phyloP scores from a whole-genome alignment of 1,140 invertebrate genomes.

The Drosophila prosaltans region DNA sequence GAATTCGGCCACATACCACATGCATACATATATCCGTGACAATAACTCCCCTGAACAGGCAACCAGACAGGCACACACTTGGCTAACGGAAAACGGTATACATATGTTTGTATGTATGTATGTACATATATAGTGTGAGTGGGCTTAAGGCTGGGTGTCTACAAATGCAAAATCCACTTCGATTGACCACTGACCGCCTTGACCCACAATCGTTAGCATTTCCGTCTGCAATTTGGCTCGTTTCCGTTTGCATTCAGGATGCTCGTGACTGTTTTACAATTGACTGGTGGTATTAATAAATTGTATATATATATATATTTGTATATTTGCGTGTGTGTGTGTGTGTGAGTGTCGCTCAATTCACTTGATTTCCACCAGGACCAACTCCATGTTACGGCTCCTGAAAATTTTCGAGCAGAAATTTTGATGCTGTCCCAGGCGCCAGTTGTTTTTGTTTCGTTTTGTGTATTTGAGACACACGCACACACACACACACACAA shows the following conservation, averaged over 20 bases:
- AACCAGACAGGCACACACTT: too few relatives aligned
- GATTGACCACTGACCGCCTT: slow-evolving; percentile 29
- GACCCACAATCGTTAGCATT: slow-evolving; percentile 23
- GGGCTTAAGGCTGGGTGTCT: not conserved
- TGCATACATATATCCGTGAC: slow-evolving; percentile 1
- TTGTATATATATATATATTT: slow-evolving; percentile 34
- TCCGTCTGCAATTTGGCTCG: slow-evolving; percentile 68
- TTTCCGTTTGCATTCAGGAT: slow-evolving; percentile 60
- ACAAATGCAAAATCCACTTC: not conserved
- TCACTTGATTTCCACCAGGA: slow-evolving; percentile 72
- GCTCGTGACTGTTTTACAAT: slow-evolving; percentile 55
- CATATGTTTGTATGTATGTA: too few relatives aligned
- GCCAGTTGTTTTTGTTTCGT: slow-evolving; percentile 36
- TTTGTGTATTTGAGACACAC: slow-evolving; percentile 28
- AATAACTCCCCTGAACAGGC: not conserved
- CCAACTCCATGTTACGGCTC: slow-evolving; percentile 13
- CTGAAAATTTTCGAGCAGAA: slow-evolving; percentile 11
- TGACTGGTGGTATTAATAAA: slow-evolving; percentile 61
- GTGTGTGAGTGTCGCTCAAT: slow-evolving; percentile 35
- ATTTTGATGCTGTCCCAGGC: slow-evolving; percentile 63
- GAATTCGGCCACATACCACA: not conserved
- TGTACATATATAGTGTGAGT: too few relatives aligned
- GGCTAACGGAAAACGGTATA: too few relatives aligned
- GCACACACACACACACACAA: slow-evolving; percentile 22
- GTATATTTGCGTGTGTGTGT: slow-evolving; percentile 15